Evolutionary conservation across 1,140 invertebrate species (phyloP), one percentile per base, ranked within the genome.

Genomic region (Drosophila sturtevanti): DNA sequence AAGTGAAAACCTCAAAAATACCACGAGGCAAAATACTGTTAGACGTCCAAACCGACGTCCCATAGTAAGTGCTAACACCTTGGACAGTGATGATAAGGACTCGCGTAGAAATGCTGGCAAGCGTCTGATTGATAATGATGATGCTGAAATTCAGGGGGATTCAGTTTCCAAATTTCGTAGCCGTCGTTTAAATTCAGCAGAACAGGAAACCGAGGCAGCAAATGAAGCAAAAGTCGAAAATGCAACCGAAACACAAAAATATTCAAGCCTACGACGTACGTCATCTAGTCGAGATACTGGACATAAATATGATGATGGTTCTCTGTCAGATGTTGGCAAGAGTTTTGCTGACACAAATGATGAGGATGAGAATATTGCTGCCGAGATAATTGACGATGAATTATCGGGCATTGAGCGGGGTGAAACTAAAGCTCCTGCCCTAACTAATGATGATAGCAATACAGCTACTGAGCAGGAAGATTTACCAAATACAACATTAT

Each of bases 61-160:
- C 37, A 35, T 60, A 24, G 65, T 63, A 27, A 68, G 38, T n/a
- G 63, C 11, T 21, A 78, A 85, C 58, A 55, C 77, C 4, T 31
- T 81, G 38, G 64, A 56, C 1, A 37, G 27, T 2, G 63, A 64
- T 16, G 59, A 86, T 44, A 79, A 89, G 41, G 70, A 81, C 41
- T 71, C 74, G 10, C 81, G 89, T 41, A 90, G 79, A 61, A 84
- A 81, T 60, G 79, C 87, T 63, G 87, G 82, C 64, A 90, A 90
- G 72, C 81, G 81, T 51, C 71, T 90, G 62, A 63, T 35, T 16
- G 44, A 63, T 2, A 64, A 61, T 9, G 48, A 55, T 7, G 9
- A 67, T 16, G 12, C 14, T 3, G 65, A 66, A 22, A 0, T 44
- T 34, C 16, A 24, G 5, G 12, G 21, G 18, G 9, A 58, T 16